These are phyloP conservation scores for Neoaliturus tenellus DNA, from an alignment of 2,888 invertebrate genomes.

Conservation along the genomic window DNA sequence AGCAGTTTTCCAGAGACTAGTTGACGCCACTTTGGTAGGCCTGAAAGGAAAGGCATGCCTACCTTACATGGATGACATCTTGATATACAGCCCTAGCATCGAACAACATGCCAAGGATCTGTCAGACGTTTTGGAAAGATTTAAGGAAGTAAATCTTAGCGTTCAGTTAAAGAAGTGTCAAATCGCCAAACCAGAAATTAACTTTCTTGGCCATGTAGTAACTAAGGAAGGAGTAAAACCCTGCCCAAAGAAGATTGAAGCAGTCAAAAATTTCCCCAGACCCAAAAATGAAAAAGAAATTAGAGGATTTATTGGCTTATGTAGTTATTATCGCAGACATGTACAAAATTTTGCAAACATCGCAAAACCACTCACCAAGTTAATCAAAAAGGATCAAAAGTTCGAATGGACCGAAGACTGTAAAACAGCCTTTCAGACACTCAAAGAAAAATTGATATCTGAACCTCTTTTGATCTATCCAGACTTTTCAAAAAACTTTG, in stretches of 20 bases:
- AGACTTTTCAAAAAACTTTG: conserved; percentile 55
- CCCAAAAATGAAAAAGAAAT: not conserved
- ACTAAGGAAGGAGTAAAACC: not conserved
- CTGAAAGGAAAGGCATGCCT: too few species aligned
- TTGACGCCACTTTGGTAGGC: too few species aligned
- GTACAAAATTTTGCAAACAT: not conserved
- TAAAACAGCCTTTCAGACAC: not conserved
- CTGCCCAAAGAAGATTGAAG: not conserved
- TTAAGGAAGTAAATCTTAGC: not conserved
- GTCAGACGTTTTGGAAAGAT: not conserved
- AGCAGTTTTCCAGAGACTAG: too few species aligned
- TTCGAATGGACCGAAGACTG: not conserved
- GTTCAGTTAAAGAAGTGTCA: conserved; percentile 15
- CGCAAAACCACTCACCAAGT: not conserved
- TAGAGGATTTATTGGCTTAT: not conserved
- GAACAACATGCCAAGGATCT: too few species aligned
- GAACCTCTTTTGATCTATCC: conserved; percentile 54
- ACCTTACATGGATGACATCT: too few species aligned
- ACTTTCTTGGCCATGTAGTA: conserved; percentile 3
- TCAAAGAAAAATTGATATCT: conserved; percentile 44
- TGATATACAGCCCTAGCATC: too few species aligned
- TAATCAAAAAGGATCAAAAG: not conserved
- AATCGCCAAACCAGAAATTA: not conserved
- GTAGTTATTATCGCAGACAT: not conserved
- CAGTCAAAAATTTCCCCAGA: not conserved